These are phyloP conservation scores for Clupea harengus DNA, from an alignment of 2,113 vertebrate genomes.

Conservation along the genomic window DNA sequence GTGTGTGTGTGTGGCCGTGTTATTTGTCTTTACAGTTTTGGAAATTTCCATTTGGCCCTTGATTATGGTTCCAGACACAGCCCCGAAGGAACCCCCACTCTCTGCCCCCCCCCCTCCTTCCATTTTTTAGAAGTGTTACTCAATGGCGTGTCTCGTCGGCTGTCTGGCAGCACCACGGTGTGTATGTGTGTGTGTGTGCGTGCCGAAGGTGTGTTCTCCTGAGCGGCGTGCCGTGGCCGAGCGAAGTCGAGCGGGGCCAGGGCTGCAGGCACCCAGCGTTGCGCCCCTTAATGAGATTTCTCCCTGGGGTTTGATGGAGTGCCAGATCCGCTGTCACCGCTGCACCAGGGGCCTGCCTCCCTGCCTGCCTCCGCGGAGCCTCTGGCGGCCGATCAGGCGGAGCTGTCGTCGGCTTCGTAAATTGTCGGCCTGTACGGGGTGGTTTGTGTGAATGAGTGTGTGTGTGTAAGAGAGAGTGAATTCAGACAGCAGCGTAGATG, in stretches of 20 bases:
- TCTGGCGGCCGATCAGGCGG: conserved; percentile 82
- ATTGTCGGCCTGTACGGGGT: conserved; percentile 76
- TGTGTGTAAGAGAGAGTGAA: conserved; percentile 41
- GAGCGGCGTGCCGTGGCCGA: no score
- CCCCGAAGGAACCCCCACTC: no score
- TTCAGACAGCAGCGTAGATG: conserved; percentile 68
- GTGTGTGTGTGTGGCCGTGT: not conserved
- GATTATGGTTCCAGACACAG: no score
- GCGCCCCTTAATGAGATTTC: conserved; percentile 66
- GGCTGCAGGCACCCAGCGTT: not conserved
- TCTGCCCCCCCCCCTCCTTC: no score
- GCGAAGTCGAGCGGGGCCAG: conserved; percentile 39
- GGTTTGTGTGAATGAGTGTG: conserved; percentile 43
- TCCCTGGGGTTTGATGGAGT: conserved; percentile 75
- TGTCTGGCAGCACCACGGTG: not conserved
- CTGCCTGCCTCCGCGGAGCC: conserved; percentile 68
- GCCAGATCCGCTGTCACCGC: conserved; percentile 73
- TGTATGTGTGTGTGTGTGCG: conserved; percentile 13
- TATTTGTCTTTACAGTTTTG: no score
- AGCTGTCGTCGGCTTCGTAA: conserved; percentile 80
- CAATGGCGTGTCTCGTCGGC: no score
- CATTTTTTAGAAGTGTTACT: no score
- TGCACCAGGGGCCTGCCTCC: conserved; percentile 67
- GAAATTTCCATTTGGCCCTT: no score
- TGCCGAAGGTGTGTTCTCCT: no score